Conservation (phyloP, 2,888 invertebrate genomes). For the Ommatoiulus sabulosus region DNA sequence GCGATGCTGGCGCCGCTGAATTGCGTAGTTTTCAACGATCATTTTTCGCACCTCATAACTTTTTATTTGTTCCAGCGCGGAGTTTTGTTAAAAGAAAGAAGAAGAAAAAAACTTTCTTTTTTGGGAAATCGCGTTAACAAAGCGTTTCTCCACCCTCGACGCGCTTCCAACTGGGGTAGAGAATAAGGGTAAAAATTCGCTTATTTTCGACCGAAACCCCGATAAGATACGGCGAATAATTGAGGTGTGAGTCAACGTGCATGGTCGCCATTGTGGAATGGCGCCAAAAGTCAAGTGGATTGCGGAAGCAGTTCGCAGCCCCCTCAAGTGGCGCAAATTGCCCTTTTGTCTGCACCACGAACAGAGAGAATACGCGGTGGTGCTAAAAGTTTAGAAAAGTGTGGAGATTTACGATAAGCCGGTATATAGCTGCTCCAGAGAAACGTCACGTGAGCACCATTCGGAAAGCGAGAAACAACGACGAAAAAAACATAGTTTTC, state of each 20-base stretch:
- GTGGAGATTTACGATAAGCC: constrained; percentile 16
- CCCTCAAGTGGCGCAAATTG: neutral
- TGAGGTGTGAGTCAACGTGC: neutral
- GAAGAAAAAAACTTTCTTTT: neutral
- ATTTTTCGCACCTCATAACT: constrained; percentile 33
- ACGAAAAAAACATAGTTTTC: neutral
- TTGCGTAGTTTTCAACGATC: neutral
- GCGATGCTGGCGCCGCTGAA: neutral
- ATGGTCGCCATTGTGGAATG: constrained; percentile 4
- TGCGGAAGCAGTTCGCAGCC: constrained; percentile 31
- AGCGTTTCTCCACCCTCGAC: neutral
- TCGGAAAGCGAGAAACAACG: neutral
- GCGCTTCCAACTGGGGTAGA: neutral
- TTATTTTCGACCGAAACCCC: neutral
- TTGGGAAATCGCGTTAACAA: neutral
- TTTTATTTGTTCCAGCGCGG: neutral
- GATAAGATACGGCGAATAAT: constrained; percentile 12
- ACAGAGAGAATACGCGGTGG: neutral
- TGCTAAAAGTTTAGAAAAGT: neutral
- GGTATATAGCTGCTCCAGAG: neutral
- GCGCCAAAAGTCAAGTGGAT: constrained; percentile 40
- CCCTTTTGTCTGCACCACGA: neutral
- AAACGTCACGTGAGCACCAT: neutral
- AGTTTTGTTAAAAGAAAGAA: neutral
- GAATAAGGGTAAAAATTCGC: neutral